Conservation (phyloP, 92 coral and sea anemone genomes). For the Porites divaricata region DNA sequence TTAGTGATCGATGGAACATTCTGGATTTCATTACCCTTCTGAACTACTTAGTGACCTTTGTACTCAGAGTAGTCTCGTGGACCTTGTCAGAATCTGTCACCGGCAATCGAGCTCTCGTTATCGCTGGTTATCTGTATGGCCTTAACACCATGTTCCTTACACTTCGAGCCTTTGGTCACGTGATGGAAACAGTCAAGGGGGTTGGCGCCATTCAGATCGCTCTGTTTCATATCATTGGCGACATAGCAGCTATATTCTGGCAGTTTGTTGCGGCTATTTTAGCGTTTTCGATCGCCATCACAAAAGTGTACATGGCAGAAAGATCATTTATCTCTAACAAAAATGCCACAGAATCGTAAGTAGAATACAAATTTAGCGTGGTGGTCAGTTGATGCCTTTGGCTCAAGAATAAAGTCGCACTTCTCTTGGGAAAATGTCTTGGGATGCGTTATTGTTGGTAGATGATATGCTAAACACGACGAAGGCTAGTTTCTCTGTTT, state of each 20-base stretch:
- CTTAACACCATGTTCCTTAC: conserved; percentile 64
- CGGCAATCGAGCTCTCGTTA: conserved; percentile 39
- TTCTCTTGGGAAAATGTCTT: too few species aligned
- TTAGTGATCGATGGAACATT: conserved; percentile 67
- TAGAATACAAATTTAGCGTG: neutral
- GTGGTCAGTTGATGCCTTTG: too few species aligned
- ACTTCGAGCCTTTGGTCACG: conserved; percentile 67
- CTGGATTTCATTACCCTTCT: conserved; percentile 48
- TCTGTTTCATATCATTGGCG: conserved; percentile 43
- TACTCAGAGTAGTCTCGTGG: conserved; percentile 46
- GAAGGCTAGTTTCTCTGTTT: too few species aligned
- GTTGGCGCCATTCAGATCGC: conserved; percentile 67
- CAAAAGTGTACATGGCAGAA: conserved; percentile 60
- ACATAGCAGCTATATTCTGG: conserved; percentile 35
- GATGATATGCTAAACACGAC: too few species aligned
- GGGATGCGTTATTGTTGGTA: too few species aligned
- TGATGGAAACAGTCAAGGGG: conserved; percentile 41
- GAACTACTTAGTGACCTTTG: conserved; percentile 30
- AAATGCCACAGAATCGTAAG: neutral
- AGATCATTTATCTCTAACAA: conserved; percentile 14
- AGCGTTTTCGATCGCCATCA: conserved; percentile 71
- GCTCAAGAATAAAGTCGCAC: too few species aligned
- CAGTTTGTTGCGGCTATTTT: conserved; percentile 58
- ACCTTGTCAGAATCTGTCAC: neutral
- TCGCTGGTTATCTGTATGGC: conserved; percentile 62